Evolutionary conservation across 2,888 invertebrate species (phyloP).

Genomic region (Thymelicus sylvestris): DNA sequence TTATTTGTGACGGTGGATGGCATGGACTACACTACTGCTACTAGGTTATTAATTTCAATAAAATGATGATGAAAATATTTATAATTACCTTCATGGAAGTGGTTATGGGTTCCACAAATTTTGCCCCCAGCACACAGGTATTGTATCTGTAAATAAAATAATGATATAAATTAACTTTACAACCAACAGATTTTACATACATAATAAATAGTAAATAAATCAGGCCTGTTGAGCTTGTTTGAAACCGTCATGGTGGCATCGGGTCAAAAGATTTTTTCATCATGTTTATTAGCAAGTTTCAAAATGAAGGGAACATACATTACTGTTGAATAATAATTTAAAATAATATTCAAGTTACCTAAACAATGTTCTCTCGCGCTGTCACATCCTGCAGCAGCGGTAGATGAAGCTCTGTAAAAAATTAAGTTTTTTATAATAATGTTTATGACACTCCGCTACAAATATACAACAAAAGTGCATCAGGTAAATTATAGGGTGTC

Average conservation of each 20-base stretch:
- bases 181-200: not conserved
- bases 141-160: not conserved
- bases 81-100: no score
- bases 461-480: not conserved
- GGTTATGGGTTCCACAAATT: not conserved
- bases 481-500: constrained; percentile 24
- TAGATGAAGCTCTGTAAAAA: not conserved
- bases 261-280: constrained; percentile 42
- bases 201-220: constrained; percentile 13
- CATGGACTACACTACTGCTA: no score
- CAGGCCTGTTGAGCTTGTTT: constrained; percentile 49
- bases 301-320: not conserved
- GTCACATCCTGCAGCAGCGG: no score
- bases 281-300: constrained; percentile 33
- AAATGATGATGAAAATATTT: no score
- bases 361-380: no score
- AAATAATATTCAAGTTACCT: not conserved
- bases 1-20: no score
- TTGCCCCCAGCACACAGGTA: no score
- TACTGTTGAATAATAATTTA: no score
- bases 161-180: not conserved
- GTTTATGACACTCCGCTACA: no score
- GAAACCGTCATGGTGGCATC: constrained; percentile 45
- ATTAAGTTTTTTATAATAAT: not conserved
- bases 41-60: no score